Conservation (phyloP, 2,797 vertebrate species). For the Avahi laniger region DNA sequence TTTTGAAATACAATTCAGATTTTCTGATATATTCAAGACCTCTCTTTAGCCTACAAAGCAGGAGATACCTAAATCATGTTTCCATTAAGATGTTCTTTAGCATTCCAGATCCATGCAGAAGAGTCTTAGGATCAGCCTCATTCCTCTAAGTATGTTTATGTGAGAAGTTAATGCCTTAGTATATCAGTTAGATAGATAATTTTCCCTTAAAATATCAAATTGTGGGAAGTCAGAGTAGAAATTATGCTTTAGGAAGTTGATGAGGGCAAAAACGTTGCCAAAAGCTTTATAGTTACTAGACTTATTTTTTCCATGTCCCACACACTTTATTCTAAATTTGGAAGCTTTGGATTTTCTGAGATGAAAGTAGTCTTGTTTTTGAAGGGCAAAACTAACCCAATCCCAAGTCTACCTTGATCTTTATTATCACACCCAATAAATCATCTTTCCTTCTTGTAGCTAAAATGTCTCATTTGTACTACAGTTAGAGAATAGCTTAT, state of each 20-base stretch:
- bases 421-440: neutral
- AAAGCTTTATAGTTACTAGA: neutral
- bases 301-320: neutral
- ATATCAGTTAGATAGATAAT: constrained; percentile 20
- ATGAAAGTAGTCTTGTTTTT: constrained; percentile 52
- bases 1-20: constrained; percentile 39
- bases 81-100: constrained; percentile 2
- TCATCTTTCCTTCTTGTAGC: constrained; percentile 1
- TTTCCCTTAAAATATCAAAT: constrained; percentile 10
- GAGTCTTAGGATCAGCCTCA: neutral
- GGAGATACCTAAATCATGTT: constrained; percentile 4
- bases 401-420: neutral
- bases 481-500: neutral
- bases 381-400: constrained; percentile 27
- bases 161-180: constrained; percentile 5
- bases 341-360: constrained; percentile 42
- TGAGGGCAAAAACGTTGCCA: neutral
- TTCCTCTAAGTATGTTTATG: constrained; percentile 26
- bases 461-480: constrained; percentile 19
- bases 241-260: neutral
- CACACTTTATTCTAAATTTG: constrained; percentile 29
- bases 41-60: neutral
- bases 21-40: constrained; percentile 1
- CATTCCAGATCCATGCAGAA: neutral
- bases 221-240: neutral